Conservation (phyloP, 2,888 invertebrate genomes). For the Caenorhabditis panamensis region DNA sequence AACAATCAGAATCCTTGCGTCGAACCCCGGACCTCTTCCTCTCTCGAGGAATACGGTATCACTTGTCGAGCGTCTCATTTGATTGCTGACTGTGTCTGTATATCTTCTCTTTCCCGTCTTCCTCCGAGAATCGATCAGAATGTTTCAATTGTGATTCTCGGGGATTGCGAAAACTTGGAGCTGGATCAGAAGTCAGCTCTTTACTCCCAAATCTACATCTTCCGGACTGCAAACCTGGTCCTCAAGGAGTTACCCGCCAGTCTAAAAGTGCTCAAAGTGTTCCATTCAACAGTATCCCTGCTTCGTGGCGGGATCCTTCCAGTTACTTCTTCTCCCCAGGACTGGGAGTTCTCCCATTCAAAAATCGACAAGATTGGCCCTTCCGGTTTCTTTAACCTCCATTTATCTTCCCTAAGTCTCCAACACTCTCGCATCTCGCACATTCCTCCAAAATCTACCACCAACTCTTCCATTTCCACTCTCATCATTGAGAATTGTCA, state of each 20-base stretch:
- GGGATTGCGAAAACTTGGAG: conserved; percentile 33
- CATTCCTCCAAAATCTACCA: conserved; percentile 18
- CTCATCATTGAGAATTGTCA: conserved; percentile 33
- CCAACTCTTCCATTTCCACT: conserved; percentile 17
- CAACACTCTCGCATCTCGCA: conserved; percentile 22
- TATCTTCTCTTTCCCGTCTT: conserved; percentile 16
- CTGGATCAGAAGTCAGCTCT: conserved; percentile 12
- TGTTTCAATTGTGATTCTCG: conserved; percentile 38
- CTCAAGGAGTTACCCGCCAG: conserved; percentile 12
- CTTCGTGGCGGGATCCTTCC: conserved; percentile 2
- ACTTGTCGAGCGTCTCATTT: conserved; percentile 41
- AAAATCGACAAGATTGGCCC: conserved; percentile 22
- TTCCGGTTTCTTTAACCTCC: conserved; percentile 12
- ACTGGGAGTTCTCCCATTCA: conserved; percentile 43
- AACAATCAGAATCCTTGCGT: conserved; percentile 25
- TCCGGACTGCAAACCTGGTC: conserved; percentile 27
- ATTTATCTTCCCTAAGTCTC: conserved; percentile 11
- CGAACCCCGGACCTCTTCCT: conserved; percentile 17
- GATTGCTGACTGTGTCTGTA: conserved; percentile 56
- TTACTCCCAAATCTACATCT: conserved; percentile 57
- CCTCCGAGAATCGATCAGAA: conserved; percentile 18
- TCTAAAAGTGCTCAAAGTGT: conserved; percentile 45
- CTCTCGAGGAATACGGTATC: conserved; percentile 36
- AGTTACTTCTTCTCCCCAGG: neutral
- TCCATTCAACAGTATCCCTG: conserved; percentile 51